These are phyloP conservation scores for Agrochola litura DNA, from an alignment of 2,888 invertebrate species.

Conservation along the genomic window DNA sequence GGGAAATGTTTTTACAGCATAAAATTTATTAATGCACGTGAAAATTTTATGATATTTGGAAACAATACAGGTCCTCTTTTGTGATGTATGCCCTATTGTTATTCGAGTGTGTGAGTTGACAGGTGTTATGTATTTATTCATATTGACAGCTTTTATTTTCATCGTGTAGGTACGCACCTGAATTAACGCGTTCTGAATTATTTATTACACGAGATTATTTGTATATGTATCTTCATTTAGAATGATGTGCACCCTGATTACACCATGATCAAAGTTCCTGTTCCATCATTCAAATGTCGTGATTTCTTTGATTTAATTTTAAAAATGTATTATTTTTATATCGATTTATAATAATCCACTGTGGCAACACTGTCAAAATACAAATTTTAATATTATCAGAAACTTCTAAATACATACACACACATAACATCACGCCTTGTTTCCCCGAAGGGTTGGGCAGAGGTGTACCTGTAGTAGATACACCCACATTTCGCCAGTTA, in stretches of 20 bases:
- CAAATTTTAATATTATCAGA: too few species aligned
- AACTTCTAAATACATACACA: too few species aligned
- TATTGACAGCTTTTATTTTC: not conserved
- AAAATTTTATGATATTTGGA: constrained; percentile 22
- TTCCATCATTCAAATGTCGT: too few species aligned
- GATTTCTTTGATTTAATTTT: too few species aligned
- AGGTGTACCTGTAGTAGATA: too few species aligned
- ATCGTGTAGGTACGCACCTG: not conserved
- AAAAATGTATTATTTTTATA: too few species aligned
- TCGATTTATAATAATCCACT: too few species aligned
- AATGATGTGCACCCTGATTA: not conserved
- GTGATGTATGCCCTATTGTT: constrained; percentile 6
- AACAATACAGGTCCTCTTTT: not conserved
- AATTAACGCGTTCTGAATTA: not conserved
- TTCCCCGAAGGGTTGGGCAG: too few species aligned
- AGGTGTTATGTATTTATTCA: constrained; percentile 3
- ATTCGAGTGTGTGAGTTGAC: constrained; percentile 13
- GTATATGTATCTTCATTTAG: not conserved
- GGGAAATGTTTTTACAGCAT: constrained; percentile 27
- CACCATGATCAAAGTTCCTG: not conserved
- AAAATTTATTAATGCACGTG: constrained; percentile 15
- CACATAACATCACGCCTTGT: too few species aligned
- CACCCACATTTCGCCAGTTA: too few species aligned
- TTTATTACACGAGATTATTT: not conserved
- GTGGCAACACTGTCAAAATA: too few species aligned